Base-by-base conservation (phyloP, 2,888 invertebrate genomes). In the Merodon equestris region DNA sequence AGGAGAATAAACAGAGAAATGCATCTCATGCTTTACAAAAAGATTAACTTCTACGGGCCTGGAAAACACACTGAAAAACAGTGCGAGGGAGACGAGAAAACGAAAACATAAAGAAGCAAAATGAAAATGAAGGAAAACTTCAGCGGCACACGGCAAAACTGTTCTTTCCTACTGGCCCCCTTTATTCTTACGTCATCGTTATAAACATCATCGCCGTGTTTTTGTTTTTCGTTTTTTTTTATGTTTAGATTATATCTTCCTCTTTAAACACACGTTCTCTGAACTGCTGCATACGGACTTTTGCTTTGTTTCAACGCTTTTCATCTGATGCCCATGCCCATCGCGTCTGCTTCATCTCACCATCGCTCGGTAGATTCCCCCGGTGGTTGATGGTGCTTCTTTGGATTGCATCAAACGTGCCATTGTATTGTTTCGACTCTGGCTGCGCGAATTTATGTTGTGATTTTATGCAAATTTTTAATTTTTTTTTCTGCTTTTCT, bases 161-260 rank as follows among this genome's bases (percentile, higher is more conserved):
- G 77, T 77, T 77, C 77, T 77, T 77, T 77, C 77, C 77, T 77
- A 77, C 77, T 77, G 67, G 77, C 77, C 77, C 75, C 73, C 67
- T 68, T 77, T 77, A 73, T 54, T 77, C 77, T 77, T 77, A 77
- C 77, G 73, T 77, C 77, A 77, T 77, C 77, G 38, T 47, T 54
- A 27, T 1, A 54, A 60, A 17, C 56, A 53, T 40, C 53, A 54
- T 50, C 50, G 44, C 68, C 76, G 54, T 56, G n/a, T n/a, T n/a
- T 50, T n/a, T 54, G 67, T 76, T 67, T n/a, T n/a, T n/a, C n/a
- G n/a, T n/a, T n/a, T n/a, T n/a, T n/a, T n/a, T n/a, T n/a, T 66
- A 72, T 66, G 60, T 67, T 71, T 58, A 66, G 64, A 36, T 54
- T 76, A 42, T 38, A 42, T 27, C 27, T 18, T 68, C 57, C 45